Base-by-base conservation (phyloP, 2,888 invertebrate genomes). In the Adelphocoris suturalis region DNA sequence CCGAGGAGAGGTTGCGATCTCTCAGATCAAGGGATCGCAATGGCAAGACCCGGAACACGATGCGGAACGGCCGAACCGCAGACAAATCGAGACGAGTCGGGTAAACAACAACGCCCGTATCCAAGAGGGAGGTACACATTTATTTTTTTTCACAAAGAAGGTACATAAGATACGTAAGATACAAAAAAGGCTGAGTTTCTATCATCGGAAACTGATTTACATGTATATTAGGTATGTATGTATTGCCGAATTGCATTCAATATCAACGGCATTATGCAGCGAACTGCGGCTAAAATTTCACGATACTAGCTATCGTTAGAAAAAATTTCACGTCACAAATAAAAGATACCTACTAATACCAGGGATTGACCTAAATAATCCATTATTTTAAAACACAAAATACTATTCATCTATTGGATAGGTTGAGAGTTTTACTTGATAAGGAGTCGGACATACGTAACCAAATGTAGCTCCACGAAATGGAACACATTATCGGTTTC, bases 1-100 rank as follows among this genome's bases (percentile, higher is more conserved):
- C 68, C 68, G 68, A 68, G 27, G 68, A 68, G 68, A 68, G 68
- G 68, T 68, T 23, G 68, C 68, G 19, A 68, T 68, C 68, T 68
- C 68, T 68, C 68, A 68, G 68, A 12, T 68, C 68, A 23, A 68
- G 68, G 23, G 27, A 68, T 27, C 68, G 27, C 68, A 27, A 68
- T 23, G 23, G 23, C 68, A 68, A 78, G 28, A 19, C n/a, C 47
- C 82, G 82, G 82, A 52, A 52, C 82, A 82, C 82, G 82, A 52
- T 82, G 52, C 78, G 82, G 52, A 82, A 52, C 82, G 82, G 82
- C 52, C 52, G 82, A 82, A 48, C 82, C 82, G 82, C 82, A 82
- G 19, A 19, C 27, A 37, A n/a, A 52, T 46, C 47, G 82, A 82
- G 82, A 52, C 82, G 82, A 52, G 12, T 48, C 52, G 52, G 52